A percentile compares a stretch with the other conserved stretches of the same genome.
phyloP scores from a whole-genome alignment of 2,888 invertebrate species.

The Smittia aterrima region DNA sequence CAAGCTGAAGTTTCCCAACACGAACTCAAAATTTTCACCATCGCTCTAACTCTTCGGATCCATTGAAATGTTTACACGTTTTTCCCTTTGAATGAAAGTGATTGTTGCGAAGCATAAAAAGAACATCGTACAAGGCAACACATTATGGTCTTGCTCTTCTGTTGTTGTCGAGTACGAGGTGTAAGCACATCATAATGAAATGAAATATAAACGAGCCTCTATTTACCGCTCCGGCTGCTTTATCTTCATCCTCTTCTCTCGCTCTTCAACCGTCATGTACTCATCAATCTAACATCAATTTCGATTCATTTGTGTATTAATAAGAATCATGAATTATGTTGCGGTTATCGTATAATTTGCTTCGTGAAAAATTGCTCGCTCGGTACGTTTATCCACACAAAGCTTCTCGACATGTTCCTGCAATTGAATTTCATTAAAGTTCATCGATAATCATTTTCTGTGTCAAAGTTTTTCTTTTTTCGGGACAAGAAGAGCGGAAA shows the following conservation, averaged over 20 bases:
- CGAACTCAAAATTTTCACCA: too few species aligned
- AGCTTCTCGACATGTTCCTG: not conserved
- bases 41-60: too few species aligned
- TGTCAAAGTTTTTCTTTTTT: not conserved
- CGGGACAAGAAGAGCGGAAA: not conserved
- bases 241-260: constrained; percentile 8
- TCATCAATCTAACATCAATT: constrained; percentile 42
- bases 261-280: constrained; percentile 14
- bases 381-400: constrained; percentile 20
- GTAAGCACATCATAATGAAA: constrained; percentile 41
- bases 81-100: not conserved
- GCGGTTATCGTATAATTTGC: constrained; percentile 41
- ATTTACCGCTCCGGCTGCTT: constrained; percentile 34
- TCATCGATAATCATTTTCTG: not conserved
- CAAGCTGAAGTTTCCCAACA: too few species aligned
- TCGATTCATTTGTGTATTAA: constrained; percentile 39
- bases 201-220: constrained; percentile 40
- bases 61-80: not conserved
- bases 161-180: constrained; percentile 36
- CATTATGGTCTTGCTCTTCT: not conserved
- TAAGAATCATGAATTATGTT: constrained; percentile 39
- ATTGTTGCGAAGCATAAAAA: not conserved
- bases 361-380: constrained; percentile 14
- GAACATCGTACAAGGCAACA: not conserved
- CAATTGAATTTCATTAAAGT: constrained; percentile 28